Evolutionary conservation across 2,888 invertebrate genomes (phyloP).

Genomic region (Leptinotarsa rubiginosa): DNA sequence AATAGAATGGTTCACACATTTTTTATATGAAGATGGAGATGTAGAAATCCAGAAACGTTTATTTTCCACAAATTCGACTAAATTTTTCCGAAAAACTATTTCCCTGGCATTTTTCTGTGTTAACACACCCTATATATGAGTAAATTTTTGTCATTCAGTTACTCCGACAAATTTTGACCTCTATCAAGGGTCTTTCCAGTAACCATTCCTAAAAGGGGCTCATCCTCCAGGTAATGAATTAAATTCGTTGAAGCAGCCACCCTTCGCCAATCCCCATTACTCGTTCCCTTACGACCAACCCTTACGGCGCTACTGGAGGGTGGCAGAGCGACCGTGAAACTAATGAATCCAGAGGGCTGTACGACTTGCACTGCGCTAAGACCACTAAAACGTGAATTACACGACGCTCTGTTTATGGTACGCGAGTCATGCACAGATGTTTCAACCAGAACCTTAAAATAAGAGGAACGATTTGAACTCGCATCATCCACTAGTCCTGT

Average conservation of each 20-base stretch:
- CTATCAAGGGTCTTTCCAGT: neutral
- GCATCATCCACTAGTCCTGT: constrained; percentile 11
- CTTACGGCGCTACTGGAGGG: constrained; percentile 28
- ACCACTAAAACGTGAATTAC: constrained; percentile 26
- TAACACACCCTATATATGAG: no score
- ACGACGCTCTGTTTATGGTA: constrained; percentile 2
- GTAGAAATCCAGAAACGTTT: no score
- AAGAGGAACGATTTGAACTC: constrained; percentile 11
- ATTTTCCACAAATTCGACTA: no score
- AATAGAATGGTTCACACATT: no score
- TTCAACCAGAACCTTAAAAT: constrained; percentile 14
- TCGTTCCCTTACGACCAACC: neutral
- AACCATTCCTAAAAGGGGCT: neutral
- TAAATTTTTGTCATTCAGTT: neutral
- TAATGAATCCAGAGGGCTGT: constrained; percentile 26
- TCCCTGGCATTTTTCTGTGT: no score
- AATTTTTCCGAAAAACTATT: no score
- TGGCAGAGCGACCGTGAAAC: constrained; percentile 24
- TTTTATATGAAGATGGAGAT: no score
- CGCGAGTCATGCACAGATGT: constrained; percentile 14
- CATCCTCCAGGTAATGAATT: neutral
- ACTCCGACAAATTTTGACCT: no score
- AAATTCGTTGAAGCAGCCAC: neutral
- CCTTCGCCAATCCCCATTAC: neutral
- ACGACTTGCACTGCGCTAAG: neutral